phyloP scores from a whole-genome alignment of 2,888 invertebrate species.

The Drosophila paranaensis region DNA sequence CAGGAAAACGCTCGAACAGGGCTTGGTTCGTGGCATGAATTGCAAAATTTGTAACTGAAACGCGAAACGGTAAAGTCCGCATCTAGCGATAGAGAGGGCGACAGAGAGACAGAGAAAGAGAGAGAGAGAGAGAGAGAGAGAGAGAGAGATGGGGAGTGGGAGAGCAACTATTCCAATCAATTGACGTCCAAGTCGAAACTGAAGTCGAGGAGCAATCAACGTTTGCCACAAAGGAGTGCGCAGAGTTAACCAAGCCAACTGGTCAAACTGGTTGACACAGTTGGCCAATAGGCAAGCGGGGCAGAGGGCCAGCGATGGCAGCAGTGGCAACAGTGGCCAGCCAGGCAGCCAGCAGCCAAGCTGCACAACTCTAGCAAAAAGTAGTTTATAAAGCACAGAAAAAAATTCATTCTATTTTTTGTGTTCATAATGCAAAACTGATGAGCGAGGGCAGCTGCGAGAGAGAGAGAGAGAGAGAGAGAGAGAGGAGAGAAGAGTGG shows the following conservation, averaged over 20 bases:
- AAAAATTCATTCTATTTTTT: slow-evolving; percentile 36
- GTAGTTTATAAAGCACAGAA: slow-evolving; percentile 49
- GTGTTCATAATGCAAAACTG: slow-evolving; percentile 40
- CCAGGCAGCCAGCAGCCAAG: slow-evolving; percentile 19
- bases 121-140: neutral
- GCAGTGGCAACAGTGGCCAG: neutral
- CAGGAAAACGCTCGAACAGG: slow-evolving; percentile 30
- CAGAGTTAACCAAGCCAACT: slow-evolving; percentile 59
- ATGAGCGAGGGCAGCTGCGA: slow-evolving; percentile 6
- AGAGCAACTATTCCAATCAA: slow-evolving; percentile 70
- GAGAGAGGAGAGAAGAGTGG: neutral
- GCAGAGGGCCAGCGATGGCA: neutral
- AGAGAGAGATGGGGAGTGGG: neutral
- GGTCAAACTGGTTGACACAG: slow-evolving; percentile 76
- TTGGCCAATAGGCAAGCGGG: slow-evolving; percentile 51
- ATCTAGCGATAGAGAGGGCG: slow-evolving; percentile 13
- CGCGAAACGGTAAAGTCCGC: slow-evolving; percentile 58
- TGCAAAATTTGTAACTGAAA: slow-evolving; percentile 61
- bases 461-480: neutral
- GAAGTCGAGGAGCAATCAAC: slow-evolving; percentile 60
- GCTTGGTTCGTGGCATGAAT: slow-evolving; percentile 54
- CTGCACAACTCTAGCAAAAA: slow-evolving; percentile 43
- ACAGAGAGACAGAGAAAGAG: too few species aligned
- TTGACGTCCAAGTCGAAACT: slow-evolving; percentile 46
- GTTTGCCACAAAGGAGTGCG: slow-evolving; percentile 54